phyloP scores from a whole-genome alignment of 2,113 vertebrate genomes.

The Odocoileus virginianus region DNA sequence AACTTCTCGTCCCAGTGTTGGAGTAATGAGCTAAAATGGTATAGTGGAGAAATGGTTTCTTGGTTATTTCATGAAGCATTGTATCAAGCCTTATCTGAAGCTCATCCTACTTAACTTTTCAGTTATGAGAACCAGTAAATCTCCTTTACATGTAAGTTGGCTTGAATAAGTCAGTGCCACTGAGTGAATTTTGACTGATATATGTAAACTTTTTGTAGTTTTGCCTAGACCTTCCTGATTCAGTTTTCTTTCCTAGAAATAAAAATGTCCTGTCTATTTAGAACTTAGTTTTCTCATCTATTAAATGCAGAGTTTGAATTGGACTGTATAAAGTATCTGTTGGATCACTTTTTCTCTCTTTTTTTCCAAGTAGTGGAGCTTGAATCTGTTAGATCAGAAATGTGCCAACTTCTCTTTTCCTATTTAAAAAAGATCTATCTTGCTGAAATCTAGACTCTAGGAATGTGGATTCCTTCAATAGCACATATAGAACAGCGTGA shows the following conservation, averaged over 20 bases:
- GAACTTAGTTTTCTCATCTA: neutral
- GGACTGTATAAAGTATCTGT: neutral
- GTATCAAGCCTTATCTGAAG: neutral
- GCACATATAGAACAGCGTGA: neutral
- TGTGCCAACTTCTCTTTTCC: neutral
- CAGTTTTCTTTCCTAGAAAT: neutral
- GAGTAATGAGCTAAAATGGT: neutral
- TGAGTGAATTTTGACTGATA: neutral
- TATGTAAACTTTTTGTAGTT: neutral
- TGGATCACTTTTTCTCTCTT: neutral
- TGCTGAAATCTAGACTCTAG: neutral
- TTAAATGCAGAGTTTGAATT: neutral
- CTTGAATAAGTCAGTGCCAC: neutral
- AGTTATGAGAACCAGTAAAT: neutral
- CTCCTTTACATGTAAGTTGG: neutral
- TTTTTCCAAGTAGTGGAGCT: neutral
- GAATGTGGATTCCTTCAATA: neutral
- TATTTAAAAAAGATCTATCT: neutral
- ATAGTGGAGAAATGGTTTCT: neutral
- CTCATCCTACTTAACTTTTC: neutral
- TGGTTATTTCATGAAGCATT: neutral
- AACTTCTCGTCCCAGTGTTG: neutral
- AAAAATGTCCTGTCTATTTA: neutral
- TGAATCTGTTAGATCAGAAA: neutral
- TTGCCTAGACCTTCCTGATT: neutral